Evolutionary conservation across 1,140 invertebrate species (phyloP), one percentile per base, ranked within the genome.

Genomic region (Olivierus martensii): DNA sequence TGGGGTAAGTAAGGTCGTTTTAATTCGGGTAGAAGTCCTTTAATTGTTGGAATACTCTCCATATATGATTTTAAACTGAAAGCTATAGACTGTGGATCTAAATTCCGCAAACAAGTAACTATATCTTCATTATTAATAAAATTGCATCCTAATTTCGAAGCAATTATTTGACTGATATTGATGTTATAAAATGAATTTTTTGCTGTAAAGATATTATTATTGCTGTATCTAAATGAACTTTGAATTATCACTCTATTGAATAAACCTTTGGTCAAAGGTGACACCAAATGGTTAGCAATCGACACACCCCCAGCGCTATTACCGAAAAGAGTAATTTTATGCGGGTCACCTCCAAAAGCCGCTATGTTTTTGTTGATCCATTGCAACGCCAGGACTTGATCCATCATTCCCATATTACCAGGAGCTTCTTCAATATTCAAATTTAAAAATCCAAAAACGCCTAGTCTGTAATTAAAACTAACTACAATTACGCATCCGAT

Each of bases 401-500:
- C 63, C 17, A 46, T 39, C 5, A 63, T 22, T 3, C 62, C 63
- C 34, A 62, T 51, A 45, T 65, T 65, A 1, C 59, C 57, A 11
- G 67, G 70, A 41, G 69, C 67, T 15, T 70, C 66, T 12, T 74
- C 73, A 21, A 59, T 63, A 22, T 66, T 69, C 61, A 91, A 70
- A 62, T 90, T 90, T 2, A 93, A 77, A 68, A 92, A 93, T 17
- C 81, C 80, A 22, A 83, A 68, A 0, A 76, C 71, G 3, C 80
- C 81, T 1, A 83, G 66, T 48, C 82, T 67, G 62, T 84, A 84
- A 65, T 83, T 82, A 2, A 82, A 68, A 0, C 78, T 81, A 6
- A 83, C 80, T 2, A 83, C 67, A 1, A 84, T 73, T 0, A 85
- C 73, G 28, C 77, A 74, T 14, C 81, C 75, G 5, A 75, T 69